Evolutionary conservation across 2,113 vertebrate genomes (phyloP).

Genomic region (Okapia johnstoni): DNA sequence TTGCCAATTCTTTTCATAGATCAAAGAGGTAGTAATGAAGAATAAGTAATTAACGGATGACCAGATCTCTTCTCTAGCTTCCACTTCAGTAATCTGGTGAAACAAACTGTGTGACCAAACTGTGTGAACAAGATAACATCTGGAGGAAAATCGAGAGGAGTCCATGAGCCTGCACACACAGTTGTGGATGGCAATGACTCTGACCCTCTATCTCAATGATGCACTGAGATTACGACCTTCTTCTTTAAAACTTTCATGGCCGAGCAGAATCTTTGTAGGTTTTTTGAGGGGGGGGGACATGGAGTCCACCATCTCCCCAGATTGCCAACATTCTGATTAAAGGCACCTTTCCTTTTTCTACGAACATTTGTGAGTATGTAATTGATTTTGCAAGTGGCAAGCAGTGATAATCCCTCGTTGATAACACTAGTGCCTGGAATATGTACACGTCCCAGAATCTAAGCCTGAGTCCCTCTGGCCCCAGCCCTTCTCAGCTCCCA

Average conservation of each 20-base stretch:
- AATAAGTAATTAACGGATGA: background rate
- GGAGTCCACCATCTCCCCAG: background rate
- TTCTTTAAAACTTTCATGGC: background rate
- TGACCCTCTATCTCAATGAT: background rate
- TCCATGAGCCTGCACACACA: background rate
- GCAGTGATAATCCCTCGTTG: background rate
- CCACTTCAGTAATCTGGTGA: background rate
- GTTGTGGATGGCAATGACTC: background rate
- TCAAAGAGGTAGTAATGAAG: background rate
- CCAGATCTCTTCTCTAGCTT: background rate
- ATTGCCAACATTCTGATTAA: background rate
- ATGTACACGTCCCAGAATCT: background rate
- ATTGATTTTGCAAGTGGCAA: background rate
- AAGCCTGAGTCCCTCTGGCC: background rate
- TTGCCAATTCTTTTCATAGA: background rate
- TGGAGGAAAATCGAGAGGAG: background rate
- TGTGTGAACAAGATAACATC: background rate
- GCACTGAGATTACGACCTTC: background rate
- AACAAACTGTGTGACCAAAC: background rate
- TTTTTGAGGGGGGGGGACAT: background rate
- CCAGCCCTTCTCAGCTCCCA: background rate
- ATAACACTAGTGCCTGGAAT: background rate
- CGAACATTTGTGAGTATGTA: background rate
- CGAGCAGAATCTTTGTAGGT: background rate
- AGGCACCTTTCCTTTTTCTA: background rate